Percentiles rank a stretch among this genome's conserved stretches.
Conservation (phyloP, 2,888 invertebrate genomes). For the Thera britannica region DNA sequence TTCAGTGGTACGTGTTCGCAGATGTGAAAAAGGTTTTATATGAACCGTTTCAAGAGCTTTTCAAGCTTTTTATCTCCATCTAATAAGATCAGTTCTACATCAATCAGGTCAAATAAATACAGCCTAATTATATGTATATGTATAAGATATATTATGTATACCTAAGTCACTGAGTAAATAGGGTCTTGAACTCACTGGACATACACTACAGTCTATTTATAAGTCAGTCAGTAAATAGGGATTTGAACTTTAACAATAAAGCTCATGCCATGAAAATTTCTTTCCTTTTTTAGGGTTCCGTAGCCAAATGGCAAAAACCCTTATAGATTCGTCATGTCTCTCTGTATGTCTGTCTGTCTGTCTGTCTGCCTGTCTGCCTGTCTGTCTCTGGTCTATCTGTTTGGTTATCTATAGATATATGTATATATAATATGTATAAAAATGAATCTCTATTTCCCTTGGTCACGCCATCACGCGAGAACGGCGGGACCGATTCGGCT, state of each 20-base stretch:
- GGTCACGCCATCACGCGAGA: too few relatives aligned
- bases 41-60: constrained; percentile 39
- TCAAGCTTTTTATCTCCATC: constrained; percentile 59
- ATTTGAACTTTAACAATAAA: background rate
- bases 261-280: background rate
- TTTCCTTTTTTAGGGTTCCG: background rate
- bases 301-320: too few relatives aligned
- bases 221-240: constrained; percentile 1
- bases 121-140: constrained; percentile 6
- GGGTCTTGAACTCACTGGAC: too few relatives aligned
- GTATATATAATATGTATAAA: too few relatives aligned
- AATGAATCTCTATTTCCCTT: too few relatives aligned
- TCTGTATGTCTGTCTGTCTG: too few relatives aligned
- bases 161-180: constrained; percentile 3
- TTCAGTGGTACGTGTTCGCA: background rate
- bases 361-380: too few relatives aligned
- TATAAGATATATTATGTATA: too few relatives aligned
- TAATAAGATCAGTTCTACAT: constrained; percentile 74
- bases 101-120: constrained; percentile 57
- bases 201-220: constrained; percentile 10
- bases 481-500: too few relatives aligned
- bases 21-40: constrained; percentile 32
- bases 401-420: too few relatives aligned
- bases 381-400: too few relatives aligned
- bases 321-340: too few relatives aligned